Conservation (phyloP, 2,888 invertebrate genomes). For the Tridacna gigas region DNA sequence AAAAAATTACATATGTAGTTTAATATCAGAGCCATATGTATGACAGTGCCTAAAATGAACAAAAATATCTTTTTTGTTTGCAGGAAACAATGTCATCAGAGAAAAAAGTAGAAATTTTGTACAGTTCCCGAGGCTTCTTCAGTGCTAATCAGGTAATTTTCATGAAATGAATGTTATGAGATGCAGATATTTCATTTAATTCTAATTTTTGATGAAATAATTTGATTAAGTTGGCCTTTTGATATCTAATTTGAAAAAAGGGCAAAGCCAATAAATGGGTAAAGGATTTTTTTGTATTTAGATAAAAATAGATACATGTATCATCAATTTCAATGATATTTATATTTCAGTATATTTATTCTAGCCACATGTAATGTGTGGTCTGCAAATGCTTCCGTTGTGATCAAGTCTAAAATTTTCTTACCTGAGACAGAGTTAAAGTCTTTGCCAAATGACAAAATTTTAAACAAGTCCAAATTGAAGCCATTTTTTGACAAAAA, state of each 20-base stretch:
- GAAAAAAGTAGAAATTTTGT: constrained; percentile 83
- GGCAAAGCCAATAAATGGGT: too few relatives aligned
- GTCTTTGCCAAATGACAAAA: too few relatives aligned
- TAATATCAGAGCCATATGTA: too few relatives aligned
- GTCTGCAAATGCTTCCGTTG: not conserved
- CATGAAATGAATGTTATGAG: not conserved
- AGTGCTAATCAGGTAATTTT: constrained; percentile 80
- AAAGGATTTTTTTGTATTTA: too few relatives aligned
- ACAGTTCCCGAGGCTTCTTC: constrained; percentile 81
- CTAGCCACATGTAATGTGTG: not conserved
- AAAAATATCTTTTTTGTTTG: constrained; percentile 31
- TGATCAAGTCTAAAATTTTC: not conserved
- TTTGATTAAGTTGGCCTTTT: not conserved
- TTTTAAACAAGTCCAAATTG: too few relatives aligned
- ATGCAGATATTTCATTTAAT: not conserved
- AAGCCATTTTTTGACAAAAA: too few relatives aligned
- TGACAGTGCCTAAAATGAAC: too few relatives aligned
- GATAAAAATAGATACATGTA: too few relatives aligned
- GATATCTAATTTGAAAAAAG: not conserved
- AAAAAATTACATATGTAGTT: too few relatives aligned
- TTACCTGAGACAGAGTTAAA: not conserved
- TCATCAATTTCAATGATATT: too few relatives aligned
- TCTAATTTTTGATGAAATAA: not conserved
- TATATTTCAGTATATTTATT: too few relatives aligned
- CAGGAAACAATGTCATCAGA: constrained; percentile 82